Conservation (phyloP, 2,888 invertebrate genomes). For the Andrena dorsata region DNA sequence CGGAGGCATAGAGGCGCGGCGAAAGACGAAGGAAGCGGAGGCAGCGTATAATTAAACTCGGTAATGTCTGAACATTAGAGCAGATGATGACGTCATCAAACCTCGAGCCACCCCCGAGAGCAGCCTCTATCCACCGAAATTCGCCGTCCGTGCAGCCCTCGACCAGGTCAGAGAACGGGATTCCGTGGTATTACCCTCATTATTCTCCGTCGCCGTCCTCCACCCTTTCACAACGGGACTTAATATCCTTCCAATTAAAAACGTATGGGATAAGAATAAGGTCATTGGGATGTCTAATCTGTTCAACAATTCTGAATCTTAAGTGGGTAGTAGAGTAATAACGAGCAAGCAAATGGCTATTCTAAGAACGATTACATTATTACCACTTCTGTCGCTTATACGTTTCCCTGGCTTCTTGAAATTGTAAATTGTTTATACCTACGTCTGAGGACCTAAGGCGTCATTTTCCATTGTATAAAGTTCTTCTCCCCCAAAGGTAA, state of each 20-base stretch:
- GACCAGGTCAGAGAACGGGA: constrained; percentile 53
- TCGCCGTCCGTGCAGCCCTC: constrained; percentile 66
- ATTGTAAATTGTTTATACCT: too few relatives aligned
- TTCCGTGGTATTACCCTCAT: constrained; percentile 74
- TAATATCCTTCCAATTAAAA: constrained; percentile 68
- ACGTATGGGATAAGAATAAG: constrained; percentile 60
- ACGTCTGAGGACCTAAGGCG: too few relatives aligned
- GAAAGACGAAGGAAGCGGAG: constrained; percentile 56
- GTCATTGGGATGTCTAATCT: constrained; percentile 37
- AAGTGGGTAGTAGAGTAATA: too few relatives aligned
- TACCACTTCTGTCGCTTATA: too few relatives aligned
- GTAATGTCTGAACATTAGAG: constrained; percentile 79
- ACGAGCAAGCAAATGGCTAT: too few relatives aligned
- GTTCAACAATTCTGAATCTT: neutral
- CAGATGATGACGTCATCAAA: constrained; percentile 80
- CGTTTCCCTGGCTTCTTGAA: too few relatives aligned
- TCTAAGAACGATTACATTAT: too few relatives aligned
- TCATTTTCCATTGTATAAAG: too few relatives aligned
- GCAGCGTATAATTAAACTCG: constrained; percentile 78
- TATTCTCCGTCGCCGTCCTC: constrained; percentile 59
- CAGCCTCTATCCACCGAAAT: constrained; percentile 60
- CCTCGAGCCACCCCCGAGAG: constrained; percentile 56
- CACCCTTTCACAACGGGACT: constrained; percentile 26
- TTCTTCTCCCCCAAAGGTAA: too few relatives aligned
- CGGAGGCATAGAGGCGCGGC: constrained; percentile 50